phyloP scores from a whole-genome alignment of 2,888 invertebrate genomes.

The Drosophila barbarae region DNA sequence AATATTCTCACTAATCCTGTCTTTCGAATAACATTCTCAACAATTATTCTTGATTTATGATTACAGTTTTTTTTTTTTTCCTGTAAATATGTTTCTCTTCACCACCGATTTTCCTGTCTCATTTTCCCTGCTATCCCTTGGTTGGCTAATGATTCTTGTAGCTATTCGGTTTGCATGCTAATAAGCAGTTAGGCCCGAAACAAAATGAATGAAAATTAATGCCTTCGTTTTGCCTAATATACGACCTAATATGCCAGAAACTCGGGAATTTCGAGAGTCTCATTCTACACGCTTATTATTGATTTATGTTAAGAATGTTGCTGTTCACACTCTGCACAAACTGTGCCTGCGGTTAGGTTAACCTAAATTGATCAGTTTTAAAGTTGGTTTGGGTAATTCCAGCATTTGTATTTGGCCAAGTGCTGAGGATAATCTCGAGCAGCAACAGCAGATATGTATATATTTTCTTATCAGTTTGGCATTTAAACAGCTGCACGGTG shows the following conservation, averaged over 20 bases:
- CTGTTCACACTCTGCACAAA: conserved; percentile 6
- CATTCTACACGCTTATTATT: conserved; percentile 31
- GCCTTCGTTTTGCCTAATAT: conserved; percentile 32
- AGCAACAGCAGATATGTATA: neutral
- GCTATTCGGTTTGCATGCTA: conserved; percentile 50
- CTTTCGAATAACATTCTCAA: neutral
- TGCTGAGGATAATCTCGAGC: conserved; percentile 49
- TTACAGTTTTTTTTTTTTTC: neutral
- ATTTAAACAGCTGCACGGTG: conserved; percentile 68
- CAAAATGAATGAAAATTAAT: conserved; percentile 37
- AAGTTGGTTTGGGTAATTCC: conserved; percentile 47
- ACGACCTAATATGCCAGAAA: conserved; percentile 9
- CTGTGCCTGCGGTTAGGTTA: conserved; percentile 5
- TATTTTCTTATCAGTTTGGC: conserved; percentile 52
- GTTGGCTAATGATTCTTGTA: conserved; percentile 31
- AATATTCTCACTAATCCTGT: neutral
- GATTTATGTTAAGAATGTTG: conserved; percentile 42
- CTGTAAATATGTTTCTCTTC: conserved; percentile 4
- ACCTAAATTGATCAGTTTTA: conserved; percentile 52
- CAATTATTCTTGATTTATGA: conserved; percentile 10
- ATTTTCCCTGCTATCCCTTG: conserved; percentile 13
- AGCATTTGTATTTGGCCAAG: conserved; percentile 64
- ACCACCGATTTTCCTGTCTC: neutral
- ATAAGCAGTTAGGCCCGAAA: conserved; percentile 36
- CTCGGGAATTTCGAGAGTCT: conserved; percentile 2